Percentiles rank a stretch among this genome's conserved stretches.
These are phyloP conservation scores for Drosophila lacteicornis DNA, from an alignment of 1,140 invertebrate genomes.

Conservation along the genomic window DNA sequence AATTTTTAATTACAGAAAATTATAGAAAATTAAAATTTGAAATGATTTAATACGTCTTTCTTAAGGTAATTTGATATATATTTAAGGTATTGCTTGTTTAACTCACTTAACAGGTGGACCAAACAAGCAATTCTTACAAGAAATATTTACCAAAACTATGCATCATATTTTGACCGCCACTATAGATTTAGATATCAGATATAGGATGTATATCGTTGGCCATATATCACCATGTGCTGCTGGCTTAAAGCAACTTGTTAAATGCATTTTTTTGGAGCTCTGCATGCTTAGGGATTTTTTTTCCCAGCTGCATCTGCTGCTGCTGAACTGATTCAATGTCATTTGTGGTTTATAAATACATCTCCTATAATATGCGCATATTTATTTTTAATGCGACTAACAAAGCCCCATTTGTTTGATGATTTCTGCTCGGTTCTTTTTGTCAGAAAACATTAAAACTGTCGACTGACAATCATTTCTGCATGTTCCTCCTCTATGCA, in stretches of 20 bases:
- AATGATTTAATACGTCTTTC: neutral
- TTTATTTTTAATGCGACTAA: slow-evolving; percentile 47
- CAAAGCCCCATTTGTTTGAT: slow-evolving; percentile 52
- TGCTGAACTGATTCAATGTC: slow-evolving; percentile 47
- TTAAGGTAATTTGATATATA: too few relatives aligned
- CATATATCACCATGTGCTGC: neutral
- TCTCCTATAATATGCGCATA: slow-evolving; percentile 30
- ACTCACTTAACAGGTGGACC: neutral
- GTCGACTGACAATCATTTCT: slow-evolving; percentile 53
- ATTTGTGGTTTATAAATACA: slow-evolving; percentile 47
- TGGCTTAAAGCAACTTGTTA: slow-evolving; percentile 32
- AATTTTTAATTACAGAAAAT: too few relatives aligned
- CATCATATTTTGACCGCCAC: neutral
- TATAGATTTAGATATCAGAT: neutral
- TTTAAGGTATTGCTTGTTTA: neutral
- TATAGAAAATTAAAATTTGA: neutral
- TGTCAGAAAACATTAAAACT: slow-evolving; percentile 62
- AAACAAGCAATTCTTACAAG: neutral
- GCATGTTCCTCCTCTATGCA: slow-evolving; percentile 21
- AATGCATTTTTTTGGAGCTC: slow-evolving; percentile 27
- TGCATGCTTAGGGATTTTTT: slow-evolving; percentile 9
- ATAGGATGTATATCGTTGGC: neutral
- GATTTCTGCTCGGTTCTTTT: slow-evolving; percentile 53
- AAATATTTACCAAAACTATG: neutral
- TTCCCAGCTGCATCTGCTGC: slow-evolving; percentile 17